Evolutionary conservation across 2,888 invertebrate species (phyloP), one percentile per base, ranked within the genome.

Genomic region (Therioaphis trifolii): DNA sequence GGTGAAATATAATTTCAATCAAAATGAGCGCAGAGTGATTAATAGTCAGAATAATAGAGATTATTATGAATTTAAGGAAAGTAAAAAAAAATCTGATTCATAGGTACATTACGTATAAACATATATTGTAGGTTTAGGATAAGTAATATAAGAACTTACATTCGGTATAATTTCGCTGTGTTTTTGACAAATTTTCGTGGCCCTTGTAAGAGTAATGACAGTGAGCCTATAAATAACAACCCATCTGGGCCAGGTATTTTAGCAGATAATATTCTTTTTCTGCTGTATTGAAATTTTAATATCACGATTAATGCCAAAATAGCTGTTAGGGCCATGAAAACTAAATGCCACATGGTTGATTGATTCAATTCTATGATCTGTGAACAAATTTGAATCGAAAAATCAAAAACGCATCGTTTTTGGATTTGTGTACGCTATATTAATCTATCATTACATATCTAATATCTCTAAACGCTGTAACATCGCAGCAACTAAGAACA

Each of bases 191-290:
- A 4, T 66, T 61, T n/a, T 74, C 74, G 74, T 9, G 82, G 82
- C 7, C 74, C 82, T 52, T 52, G 18, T 52, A 82, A 14, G 14
- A 82, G 40, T 18, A 82, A 7, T 29, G 82, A 74, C n/a, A 82
- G 40, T 11, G 74, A 1, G 1, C 82, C 82, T 21, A 82, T 5
- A 18, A 74, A n/a, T 12, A 29, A 52, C 1, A 4, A 14, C 40
- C 82, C 82, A 18, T 66, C 63, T 1, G 72, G 74, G 15, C 82
- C 82, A 0, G 72, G 61, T 66, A 82, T 82, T 74, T 29, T 35
- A 24, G 49, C 63, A 7, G 82, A 72, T n/a, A 82, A 74, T 12
- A 24, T 18, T 74, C 46, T 24, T 52, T 52, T 82, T 35, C 82
- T 52, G 24, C 63, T 63, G 24, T 46, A 29, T 46, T 71, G 3